Percentiles rank a stretch among this genome's conserved stretches.
Evolutionary conservation across 2,797 vertebrate genomes (phyloP).

Genomic region (Squalus acanthias): DNA sequence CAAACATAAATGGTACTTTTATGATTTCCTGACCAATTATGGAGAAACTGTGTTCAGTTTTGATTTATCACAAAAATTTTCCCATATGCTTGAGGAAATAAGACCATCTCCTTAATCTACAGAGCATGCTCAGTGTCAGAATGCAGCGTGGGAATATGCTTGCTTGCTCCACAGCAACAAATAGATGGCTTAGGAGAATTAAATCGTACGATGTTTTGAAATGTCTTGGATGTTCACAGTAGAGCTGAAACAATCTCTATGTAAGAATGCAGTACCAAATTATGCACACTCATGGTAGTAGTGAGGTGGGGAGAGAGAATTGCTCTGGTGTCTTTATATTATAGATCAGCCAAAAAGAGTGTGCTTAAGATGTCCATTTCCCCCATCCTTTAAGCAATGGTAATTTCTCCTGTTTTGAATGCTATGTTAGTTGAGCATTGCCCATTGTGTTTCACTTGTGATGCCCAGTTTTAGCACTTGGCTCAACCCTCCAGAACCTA

Average conservation of each 20-base stretch:
- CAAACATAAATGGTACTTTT: background rate
- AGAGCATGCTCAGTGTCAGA: slow-evolving; percentile 15
- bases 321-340: background rate
- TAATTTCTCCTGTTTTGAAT: background rate
- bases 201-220: background rate
- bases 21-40: slow-evolving; percentile 12
- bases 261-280: background rate
- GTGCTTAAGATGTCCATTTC: background rate
- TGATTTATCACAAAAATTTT: slow-evolving; percentile 37
- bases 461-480: background rate
- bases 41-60: slow-evolving; percentile 17
- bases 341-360: background rate
- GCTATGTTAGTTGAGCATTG: background rate
- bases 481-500: background rate
- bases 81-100: slow-evolving; percentile 1
- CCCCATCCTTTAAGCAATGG: background rate
- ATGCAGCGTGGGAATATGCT: slow-evolving; percentile 30
- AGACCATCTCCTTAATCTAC: slow-evolving; percentile 14
- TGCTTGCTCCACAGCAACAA: background rate
- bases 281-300: background rate
- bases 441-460: background rate
- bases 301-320: background rate
- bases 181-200: too few relatives aligned
- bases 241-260: background rate
- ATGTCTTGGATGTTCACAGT: background rate